Percentiles rank a stretch among this genome's conserved stretches.
Evolutionary conservation across 2,113 vertebrate species (phyloP).

Genomic region (Dolichallabes microphthalmus): DNA sequence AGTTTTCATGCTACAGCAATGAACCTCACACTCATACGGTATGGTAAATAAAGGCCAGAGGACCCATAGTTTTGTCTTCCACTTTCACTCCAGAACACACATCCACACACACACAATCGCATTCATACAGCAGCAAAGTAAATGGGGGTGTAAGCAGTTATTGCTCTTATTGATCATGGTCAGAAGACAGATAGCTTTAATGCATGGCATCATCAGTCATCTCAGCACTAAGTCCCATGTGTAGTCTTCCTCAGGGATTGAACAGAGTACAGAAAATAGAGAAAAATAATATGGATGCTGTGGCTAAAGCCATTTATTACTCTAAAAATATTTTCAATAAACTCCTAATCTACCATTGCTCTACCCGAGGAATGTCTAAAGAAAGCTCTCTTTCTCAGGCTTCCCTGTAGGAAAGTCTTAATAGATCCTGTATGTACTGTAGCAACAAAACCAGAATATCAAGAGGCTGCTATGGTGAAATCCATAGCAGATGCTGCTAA

Average conservation of each 20-base stretch:
- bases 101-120: not conserved
- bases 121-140: conserved; percentile 28
- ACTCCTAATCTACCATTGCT: conserved; percentile 29
- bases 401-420: conserved; percentile 2
- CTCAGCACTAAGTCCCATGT: conserved; percentile 24
- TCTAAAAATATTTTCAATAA: conserved; percentile 43
- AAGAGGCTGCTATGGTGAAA: not conserved
- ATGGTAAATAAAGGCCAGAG: conserved; percentile 21
- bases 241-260: conserved; percentile 28
- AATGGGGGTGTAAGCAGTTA: conserved; percentile 40
- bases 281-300: conserved; percentile 11
- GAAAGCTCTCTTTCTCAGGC: not conserved
- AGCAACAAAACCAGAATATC: not conserved
- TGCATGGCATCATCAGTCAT: conserved; percentile 53
- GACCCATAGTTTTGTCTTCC: conserved; percentile 4
- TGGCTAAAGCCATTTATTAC: conserved; percentile 37
- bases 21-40: not conserved
- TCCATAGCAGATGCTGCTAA: no score
- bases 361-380: not conserved
- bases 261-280: conserved; percentile 1
- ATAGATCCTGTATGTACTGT: not conserved
- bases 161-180: conserved; percentile 56
- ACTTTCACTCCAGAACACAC: conserved; percentile 20
- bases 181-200: conserved; percentile 52
- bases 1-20: not conserved